Evolutionary conservation across 2,113 vertebrate species (phyloP), one percentile per base, ranked within the genome.

Genomic region (Antechinus stuartii): DNA sequence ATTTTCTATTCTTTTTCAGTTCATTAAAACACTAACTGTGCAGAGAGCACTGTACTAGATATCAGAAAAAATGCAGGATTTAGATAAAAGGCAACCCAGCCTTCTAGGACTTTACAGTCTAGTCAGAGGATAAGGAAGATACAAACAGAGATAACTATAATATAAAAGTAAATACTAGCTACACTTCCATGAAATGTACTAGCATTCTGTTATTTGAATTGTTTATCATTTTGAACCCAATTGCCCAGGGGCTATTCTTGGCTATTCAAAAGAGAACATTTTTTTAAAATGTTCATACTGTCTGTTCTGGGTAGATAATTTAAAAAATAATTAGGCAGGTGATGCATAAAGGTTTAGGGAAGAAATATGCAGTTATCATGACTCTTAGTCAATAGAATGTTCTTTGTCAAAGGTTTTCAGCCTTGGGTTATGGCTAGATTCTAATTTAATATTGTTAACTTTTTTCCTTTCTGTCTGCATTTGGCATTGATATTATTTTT

Each of bases 241-340:
- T 57, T 50, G 94, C 84, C 93, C 91, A 68, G 89, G 94, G 96
- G 90, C 91, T 95, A 61, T 95, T 96, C 91, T 93, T 95, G 93
- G 96, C 96, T 92, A 89, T 93, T 84, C 90, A 95, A 54, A 25
- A 76, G 90, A 94, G 91, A 95, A 53, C 89, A 95, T 93, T 94
- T 10, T 91, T 95, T 61, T 93, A n/a, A 23, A 95, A 56, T 14
- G 5, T 10, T 27, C 90, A 57, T 92, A 9, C 16, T 90, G 57
- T 57, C 94, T 4, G 0, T 92, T 93, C 84, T 55, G 84, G 30
- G 93, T 35, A 55, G 26, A 54, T 90, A 93, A 49, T 94, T 90
- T 49, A 8, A 76, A 46, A 91, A 55, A 61, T 94, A 91, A 90
- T 52, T 16, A 3, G 0, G 12, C 22, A 76, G 94, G 56, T 96